Base-by-base conservation (phyloP, 2,797 vertebrate species). In the Corythornis leucogaster region DNA sequence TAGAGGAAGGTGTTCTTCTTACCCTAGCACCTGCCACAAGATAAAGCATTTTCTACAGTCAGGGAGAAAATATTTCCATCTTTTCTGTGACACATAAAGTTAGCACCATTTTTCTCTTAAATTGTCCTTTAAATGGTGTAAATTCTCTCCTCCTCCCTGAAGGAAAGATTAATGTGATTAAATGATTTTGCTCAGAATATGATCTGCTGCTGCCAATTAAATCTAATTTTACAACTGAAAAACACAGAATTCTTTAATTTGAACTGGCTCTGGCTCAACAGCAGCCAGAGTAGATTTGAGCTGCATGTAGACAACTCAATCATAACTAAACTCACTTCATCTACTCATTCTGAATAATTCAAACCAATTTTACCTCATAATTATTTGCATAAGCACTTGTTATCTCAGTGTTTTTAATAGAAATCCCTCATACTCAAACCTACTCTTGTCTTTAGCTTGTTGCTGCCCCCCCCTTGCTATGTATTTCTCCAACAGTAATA, bases 1-100 rank as follows among this genome's bases (percentile, higher is more conserved):
- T 95, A 79, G 98, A 94, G 19, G 92, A 97, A 45, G 98, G 97
- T 62, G 98, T 84, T 96, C 99, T 99, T 96, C 98, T 99, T 84
- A 98, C 98, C 78, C 98, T 98, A 21, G 98, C 90, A 83, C 97
- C 98, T 98, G 93, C 62, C 94, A 96, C n/a, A 95, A 79, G 67
- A 50, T 38, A 74, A 92, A 92, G 9, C 21, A 74, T 66, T 93
- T 88, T 38, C 38, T 62, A 67, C 3, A 61, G 28, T 76, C 64
- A 85, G 45, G 6, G 10, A 40, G 63, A 53, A 71, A 48, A 14
- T 12, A 66, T 7, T 58, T 66, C 40, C 1, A 15, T 38, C 1
- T 79, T 76, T 79, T 80, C 73, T 68, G n/a, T 15, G 28, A 82
- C 57, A 6, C 20, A 46, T 9, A 82, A 38, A 53, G 28, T 33